Percentiles rank a stretch among this genome's conserved stretches.
phyloP scores from a whole-genome alignment of 2,113 vertebrate species.

The Calypte anna region DNA sequence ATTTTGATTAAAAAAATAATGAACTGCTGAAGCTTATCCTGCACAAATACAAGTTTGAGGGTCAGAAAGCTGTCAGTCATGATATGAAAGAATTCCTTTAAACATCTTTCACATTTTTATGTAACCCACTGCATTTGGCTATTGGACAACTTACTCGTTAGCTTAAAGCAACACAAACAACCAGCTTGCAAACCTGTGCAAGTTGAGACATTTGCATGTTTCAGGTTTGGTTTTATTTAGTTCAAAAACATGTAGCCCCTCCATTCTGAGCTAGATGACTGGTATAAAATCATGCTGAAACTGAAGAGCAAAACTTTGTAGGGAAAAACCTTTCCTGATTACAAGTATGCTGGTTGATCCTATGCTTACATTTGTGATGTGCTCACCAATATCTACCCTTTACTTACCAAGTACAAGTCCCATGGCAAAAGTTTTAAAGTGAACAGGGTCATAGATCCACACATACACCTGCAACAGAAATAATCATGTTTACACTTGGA shows the following conservation, averaged over 20 bases:
- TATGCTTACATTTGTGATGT: rapidly evolving
- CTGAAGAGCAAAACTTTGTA: background rate
- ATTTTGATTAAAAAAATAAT: background rate
- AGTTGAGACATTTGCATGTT: background rate
- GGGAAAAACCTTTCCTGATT: background rate
- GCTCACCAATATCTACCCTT: background rate
- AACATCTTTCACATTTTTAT: background rate
- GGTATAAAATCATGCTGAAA: background rate
- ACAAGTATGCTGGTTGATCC: background rate
- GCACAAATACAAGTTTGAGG: background rate
- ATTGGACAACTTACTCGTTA: background rate
- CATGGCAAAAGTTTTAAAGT: slow-evolving; percentile 99
- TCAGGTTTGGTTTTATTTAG: background rate
- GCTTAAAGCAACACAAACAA: background rate
- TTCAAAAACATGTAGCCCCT: background rate
- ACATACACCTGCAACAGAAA: slow-evolving; percentile 89
- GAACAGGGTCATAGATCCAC: slow-evolving; percentile 99
- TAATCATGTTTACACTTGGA: background rate
- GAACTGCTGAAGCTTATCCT: background rate
- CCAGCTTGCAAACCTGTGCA: background rate
- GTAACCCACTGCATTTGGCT: background rate
- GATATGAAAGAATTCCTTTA: background rate
- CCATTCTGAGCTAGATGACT: rapidly evolving
- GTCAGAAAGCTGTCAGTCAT: background rate
- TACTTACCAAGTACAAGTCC: slow-evolving; percentile 95